Evolutionary conservation across 2,113 vertebrate genomes (phyloP).

Genomic region (Agapornis roseicollis): DNA sequence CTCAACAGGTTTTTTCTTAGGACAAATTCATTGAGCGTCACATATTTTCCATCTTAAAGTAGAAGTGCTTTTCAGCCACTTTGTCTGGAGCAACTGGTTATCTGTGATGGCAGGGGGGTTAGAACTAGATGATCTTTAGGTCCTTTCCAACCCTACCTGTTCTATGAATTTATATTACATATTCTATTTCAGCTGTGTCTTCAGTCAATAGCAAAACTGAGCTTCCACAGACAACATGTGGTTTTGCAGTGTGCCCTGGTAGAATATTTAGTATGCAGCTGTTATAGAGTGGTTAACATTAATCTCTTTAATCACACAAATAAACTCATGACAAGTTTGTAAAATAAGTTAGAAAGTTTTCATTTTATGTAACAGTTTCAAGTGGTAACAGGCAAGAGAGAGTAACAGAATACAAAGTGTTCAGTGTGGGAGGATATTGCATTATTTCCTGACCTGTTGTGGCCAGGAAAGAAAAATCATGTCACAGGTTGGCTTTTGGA

Average conservation of each 20-base stretch:
- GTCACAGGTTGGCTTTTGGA: not conserved
- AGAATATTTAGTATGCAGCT: not conserved
- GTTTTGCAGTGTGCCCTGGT: not conserved
- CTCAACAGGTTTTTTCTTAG: not conserved
- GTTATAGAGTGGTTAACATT: not conserved
- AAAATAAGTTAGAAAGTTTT: not conserved
- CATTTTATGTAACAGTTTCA: not conserved
- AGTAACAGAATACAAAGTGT: not conserved
- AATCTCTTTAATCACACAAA: not conserved
- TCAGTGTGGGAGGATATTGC: conserved; percentile 24
- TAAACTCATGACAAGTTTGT: not conserved
- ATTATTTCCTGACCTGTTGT: conserved; percentile 28
- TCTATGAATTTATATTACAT: not conserved
- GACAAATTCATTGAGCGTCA: not conserved
- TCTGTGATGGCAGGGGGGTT: not conserved
- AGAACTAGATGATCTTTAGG: not conserved
- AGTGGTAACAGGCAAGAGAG: not conserved
- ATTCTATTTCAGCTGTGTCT: not conserved
- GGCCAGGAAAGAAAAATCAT: conserved; percentile 5
- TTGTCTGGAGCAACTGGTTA: not conserved
- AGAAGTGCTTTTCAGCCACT: not conserved
- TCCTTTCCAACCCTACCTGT: not conserved
- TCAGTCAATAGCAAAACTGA: not conserved
- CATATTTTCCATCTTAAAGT: not conserved
- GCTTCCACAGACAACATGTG: not conserved